A percentile compares a stretch with the other conserved stretches of the same genome.
phyloP scores from a whole-genome alignment of 2,797 vertebrate genomes.

The Phalanger gymnotis region DNA sequence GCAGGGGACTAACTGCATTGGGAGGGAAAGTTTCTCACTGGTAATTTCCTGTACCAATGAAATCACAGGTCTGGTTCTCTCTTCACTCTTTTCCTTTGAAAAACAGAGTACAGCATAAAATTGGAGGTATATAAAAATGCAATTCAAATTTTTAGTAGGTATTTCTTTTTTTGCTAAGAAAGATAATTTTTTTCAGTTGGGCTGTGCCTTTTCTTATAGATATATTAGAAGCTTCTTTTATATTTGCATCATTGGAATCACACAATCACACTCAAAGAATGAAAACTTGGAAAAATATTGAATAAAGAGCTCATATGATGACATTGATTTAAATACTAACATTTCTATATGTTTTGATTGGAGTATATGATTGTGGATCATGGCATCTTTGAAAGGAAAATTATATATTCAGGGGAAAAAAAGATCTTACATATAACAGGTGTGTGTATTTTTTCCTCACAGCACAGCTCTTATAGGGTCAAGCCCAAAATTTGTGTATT shows the following conservation, averaged over 20 bases:
- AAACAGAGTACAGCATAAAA: not conserved
- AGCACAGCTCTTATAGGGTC: conserved; percentile 26
- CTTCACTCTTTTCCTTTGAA: not conserved
- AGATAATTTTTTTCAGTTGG: not conserved
- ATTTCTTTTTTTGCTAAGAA: not conserved
- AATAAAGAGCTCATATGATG: conserved; percentile 30
- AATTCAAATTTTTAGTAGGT: not conserved
- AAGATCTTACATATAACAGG: not conserved
- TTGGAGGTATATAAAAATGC: not conserved
- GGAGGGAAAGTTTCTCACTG: not conserved
- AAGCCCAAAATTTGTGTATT: conserved; percentile 63
- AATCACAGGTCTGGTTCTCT: not conserved
- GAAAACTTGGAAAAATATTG: not conserved
- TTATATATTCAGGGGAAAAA: conserved; percentile 24
- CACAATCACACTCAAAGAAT: conserved; percentile 13
- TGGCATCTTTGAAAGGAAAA: conserved; percentile 8
- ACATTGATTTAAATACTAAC: not conserved
- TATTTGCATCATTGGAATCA: conserved; percentile 1
- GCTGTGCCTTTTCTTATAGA: not conserved
- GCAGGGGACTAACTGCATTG: not conserved
- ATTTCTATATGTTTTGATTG: conserved; percentile 24
- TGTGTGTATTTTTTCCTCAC: conserved; percentile 8
- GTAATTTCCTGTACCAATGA: not conserved
- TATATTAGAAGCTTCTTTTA: conserved; percentile 23
- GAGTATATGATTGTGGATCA: conserved; percentile 19